Percentiles rank a stretch among this genome's conserved stretches.
These are phyloP conservation scores for Columba janthina DNA, from an alignment of 2,113 vertebrate genomes.

Conservation along the genomic window DNA sequence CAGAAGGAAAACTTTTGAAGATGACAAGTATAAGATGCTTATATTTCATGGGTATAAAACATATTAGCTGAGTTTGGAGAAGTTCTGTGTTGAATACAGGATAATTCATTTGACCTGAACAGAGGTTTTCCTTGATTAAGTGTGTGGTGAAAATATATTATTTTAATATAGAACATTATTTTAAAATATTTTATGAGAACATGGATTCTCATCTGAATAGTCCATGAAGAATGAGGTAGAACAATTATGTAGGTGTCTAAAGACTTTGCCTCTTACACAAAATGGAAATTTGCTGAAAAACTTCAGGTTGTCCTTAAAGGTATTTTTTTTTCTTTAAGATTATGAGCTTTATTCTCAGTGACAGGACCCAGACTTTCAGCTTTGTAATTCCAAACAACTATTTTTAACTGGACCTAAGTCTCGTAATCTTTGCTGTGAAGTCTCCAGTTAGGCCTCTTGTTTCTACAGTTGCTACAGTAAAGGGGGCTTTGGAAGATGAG, in stretches of 20 bases:
- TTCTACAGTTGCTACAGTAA: not conserved
- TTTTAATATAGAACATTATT: not conserved
- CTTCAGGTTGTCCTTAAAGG: not conserved
- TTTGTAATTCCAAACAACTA: not conserved
- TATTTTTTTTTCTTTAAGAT: not conserved
- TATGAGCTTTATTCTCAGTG: not conserved
- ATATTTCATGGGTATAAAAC: not conserved
- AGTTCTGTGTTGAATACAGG: not conserved
- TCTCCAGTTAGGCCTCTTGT: not conserved
- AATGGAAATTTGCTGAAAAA: not conserved
- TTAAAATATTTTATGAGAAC: not conserved
- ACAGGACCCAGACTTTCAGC: not conserved
- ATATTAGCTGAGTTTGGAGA: not conserved
- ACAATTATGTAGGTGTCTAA: not conserved
- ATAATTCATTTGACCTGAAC: not conserved
- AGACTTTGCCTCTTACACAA: rapidly evolving
- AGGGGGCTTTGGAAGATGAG: not conserved
- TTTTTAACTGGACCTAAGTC: not conserved
- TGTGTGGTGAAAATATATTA: not conserved
- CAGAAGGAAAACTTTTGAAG: not conserved
- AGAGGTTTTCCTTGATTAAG: not conserved
- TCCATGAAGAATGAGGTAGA: not conserved
- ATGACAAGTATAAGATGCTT: not conserved
- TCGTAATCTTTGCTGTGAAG: not conserved
- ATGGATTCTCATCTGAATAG: not conserved